These are phyloP conservation scores for Drosophila littoralis DNA, from an alignment of 1,140 invertebrate species.

Conservation along the genomic window DNA sequence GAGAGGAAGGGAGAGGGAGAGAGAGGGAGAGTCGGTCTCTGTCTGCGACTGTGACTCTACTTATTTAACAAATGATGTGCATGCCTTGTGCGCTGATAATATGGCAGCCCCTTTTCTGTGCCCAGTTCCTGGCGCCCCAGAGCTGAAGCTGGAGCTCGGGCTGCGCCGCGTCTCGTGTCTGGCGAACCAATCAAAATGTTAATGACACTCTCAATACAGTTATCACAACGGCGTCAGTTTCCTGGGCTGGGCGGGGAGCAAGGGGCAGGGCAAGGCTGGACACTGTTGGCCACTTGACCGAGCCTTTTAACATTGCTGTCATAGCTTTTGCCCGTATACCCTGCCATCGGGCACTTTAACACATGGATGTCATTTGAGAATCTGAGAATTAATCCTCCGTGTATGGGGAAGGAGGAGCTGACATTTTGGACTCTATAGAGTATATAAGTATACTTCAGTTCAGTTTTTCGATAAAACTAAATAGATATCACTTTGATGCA, in stretches of 20 bases:
- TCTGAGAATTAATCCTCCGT: too few relatives aligned
- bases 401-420: too few relatives aligned
- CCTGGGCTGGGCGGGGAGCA: background rate
- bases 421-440: too few relatives aligned
- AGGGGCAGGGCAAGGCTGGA: background rate
- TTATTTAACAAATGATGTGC: constrained; percentile 81
- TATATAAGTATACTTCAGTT: too few relatives aligned
- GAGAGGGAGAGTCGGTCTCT: background rate
- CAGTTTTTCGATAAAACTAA: too few relatives aligned
- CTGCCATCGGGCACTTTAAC: background rate
- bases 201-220: constrained; percentile 84
- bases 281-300: constrained; percentile 51
- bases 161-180: constrained; percentile 24
- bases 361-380: too few relatives aligned
- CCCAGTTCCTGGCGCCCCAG: constrained; percentile 40
- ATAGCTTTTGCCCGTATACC: constrained; percentile 19
- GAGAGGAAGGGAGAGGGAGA: too few relatives aligned
- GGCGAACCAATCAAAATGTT: constrained; percentile 82
- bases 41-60: constrained; percentile 29
- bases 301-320: constrained; percentile 79
- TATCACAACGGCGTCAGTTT: constrained; percentile 56
- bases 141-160: too few relatives aligned
- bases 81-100: constrained; percentile 67
- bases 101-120: constrained; percentile 24
- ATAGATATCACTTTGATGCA: too few relatives aligned